Conservation (phyloP, 2,113 vertebrate species). For the Carassius gibelio region DNA sequence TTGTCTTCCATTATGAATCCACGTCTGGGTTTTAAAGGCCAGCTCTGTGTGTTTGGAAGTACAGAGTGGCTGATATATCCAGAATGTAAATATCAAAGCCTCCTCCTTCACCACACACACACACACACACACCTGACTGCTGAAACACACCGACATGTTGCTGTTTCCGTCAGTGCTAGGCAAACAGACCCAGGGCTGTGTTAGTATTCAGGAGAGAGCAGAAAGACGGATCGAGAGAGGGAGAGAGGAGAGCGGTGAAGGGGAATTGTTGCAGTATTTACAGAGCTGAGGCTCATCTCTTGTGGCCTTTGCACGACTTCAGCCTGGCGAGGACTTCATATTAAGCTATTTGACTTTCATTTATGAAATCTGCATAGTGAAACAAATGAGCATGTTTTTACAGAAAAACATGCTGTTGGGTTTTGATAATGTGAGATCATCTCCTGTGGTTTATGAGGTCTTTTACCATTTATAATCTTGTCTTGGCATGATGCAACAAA, state of each 20-base stretch:
- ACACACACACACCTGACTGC: conserved; percentile 39
- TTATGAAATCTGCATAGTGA: conserved; percentile 24
- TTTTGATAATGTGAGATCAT: not conserved
- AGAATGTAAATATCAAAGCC: conserved; percentile 59
- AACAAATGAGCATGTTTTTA: not conserved
- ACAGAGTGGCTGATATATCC: conserved; percentile 59
- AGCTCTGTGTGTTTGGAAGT: conserved; percentile 46
- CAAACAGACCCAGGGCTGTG: conserved; percentile 54
- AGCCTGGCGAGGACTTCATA: not conserved
- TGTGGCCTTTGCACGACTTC: conserved; percentile 19
- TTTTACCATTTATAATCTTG: conserved; percentile 6
- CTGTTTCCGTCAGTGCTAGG: conserved; percentile 36
- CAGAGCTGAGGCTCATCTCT: conserved; percentile 39
- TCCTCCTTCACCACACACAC: conserved; percentile 1
- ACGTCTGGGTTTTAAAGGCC: conserved; percentile 52
- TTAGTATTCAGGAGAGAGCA: conserved; percentile 48
- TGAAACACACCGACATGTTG: conserved; percentile 30
- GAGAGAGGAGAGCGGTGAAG: not conserved
- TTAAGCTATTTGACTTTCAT: conserved; percentile 19
- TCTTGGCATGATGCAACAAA: not conserved
- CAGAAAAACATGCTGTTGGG: not conserved
- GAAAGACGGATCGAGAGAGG: conserved; percentile 17
- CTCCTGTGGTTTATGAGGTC: not conserved
- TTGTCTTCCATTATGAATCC: conserved; percentile 10
- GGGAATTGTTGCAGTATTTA: conserved; percentile 42